Evolutionary conservation across 2,797 vertebrate genomes (phyloP).

Genomic region (Botia kubotai): DNA sequence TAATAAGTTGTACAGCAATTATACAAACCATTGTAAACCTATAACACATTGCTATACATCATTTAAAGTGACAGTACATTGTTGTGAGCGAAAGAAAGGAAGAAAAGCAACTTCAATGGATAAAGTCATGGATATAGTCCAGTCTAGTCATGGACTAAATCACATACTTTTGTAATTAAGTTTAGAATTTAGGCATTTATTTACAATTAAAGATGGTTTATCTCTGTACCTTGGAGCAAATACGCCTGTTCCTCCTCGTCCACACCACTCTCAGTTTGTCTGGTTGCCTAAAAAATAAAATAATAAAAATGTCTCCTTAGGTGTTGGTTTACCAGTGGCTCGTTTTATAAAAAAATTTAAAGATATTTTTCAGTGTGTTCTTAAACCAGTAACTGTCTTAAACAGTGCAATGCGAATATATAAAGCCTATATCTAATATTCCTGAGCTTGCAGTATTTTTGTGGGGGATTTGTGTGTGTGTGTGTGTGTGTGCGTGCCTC

Average conservation of each 20-base stretch:
- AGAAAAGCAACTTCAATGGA: background rate
- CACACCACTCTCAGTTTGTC: conserved; percentile 92
- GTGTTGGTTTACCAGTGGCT: background rate
- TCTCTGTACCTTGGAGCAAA: conserved; percentile 87
- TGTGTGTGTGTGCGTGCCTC: conserved; percentile 6
- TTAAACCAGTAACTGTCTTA: too few relatives aligned
- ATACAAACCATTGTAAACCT: background rate
- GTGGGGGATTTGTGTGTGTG: background rate
- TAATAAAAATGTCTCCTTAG: background rate
- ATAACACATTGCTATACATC: background rate
- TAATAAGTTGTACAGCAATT: background rate
- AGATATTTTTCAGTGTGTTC: too few relatives aligned
- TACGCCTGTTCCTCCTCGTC: conserved; percentile 89
- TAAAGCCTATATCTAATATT: too few relatives aligned
- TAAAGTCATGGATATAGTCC: background rate
- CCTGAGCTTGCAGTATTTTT: background rate
- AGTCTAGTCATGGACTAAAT: background rate
- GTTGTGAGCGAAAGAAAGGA: background rate
- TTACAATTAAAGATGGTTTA: background rate
- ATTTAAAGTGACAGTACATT: conserved; percentile 4
- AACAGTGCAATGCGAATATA: too few relatives aligned
- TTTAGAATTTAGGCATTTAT: background rate
- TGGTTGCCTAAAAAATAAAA: conserved; percentile 83
- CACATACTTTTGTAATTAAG: background rate
- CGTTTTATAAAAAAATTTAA: background rate